Evolutionary conservation across 2,113 vertebrate species (phyloP).

Genomic region (Herpailurus yagouaroundi): DNA sequence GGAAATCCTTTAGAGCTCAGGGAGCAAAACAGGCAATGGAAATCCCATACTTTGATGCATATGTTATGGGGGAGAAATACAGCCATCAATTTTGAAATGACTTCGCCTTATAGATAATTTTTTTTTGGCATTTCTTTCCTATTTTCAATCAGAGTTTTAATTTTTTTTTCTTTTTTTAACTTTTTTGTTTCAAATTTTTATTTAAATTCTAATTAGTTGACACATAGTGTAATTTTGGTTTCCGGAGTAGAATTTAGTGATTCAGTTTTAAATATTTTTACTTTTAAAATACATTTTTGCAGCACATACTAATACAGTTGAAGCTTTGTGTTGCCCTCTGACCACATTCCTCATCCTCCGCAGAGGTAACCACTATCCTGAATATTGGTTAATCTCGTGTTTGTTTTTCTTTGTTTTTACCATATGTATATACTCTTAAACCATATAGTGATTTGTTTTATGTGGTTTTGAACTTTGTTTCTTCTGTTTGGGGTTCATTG

Average conservation of each 20-base stretch:
- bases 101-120: background rate
- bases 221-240: no score
- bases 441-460: background rate
- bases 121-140: background rate
- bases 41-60: background rate
- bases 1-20: background rate
- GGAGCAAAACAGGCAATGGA: background rate
- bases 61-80: background rate
- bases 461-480: background rate
- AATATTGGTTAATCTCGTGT: background rate
- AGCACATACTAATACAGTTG: background rate
- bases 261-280: no score
- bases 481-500: background rate
- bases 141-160: background rate
- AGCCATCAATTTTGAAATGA: conserved; percentile 33
- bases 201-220: no score
- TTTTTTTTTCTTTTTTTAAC: background rate
- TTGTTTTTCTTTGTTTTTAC: background rate
- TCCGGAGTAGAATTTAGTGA: no score
- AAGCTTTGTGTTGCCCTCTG: background rate
- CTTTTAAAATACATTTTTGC: no score
- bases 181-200: no score
- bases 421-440: background rate
- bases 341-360: background rate
- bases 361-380: background rate